Percentiles rank a stretch among this genome's conserved stretches.
phyloP scores from a whole-genome alignment of 2,113 vertebrate genomes.

The Galeopterus variegatus region DNA sequence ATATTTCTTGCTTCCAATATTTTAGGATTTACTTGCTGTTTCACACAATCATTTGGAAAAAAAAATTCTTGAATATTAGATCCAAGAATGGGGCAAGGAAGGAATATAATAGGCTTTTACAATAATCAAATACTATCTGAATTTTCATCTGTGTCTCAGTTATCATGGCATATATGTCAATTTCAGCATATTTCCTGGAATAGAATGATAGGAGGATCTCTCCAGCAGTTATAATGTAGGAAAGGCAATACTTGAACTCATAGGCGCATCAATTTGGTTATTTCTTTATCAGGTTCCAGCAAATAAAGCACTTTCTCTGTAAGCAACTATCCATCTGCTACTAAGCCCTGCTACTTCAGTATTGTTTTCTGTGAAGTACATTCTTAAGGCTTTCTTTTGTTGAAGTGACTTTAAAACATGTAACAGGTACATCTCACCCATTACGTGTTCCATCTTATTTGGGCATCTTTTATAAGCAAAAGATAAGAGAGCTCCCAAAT shows the following conservation, averaged over 20 bases:
- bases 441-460: neutral
- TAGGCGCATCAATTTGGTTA: neutral
- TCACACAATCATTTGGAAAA: neutral
- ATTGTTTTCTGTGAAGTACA: neutral
- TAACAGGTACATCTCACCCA: neutral
- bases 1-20: neutral
- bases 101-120: neutral
- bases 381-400: slow-evolving; percentile 45
- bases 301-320: neutral
- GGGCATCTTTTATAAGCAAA: slow-evolving; percentile 51
- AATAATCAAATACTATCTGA: neutral
- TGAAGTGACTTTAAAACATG: neutral
- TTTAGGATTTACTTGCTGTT: neutral
- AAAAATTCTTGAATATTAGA: neutral
- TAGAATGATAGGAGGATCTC: neutral
- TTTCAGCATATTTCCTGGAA: neutral
- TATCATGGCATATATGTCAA: neutral
- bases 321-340: neutral
- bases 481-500: neutral
- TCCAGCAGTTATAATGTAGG: too few relatives aligned
- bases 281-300: slow-evolving; percentile 14
- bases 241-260: neutral
- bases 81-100: neutral
- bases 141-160: neutral
- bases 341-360: neutral